Percentiles rank a stretch among this genome's conserved stretches.
phyloP scores from a whole-genome alignment of 2,888 invertebrate genomes.

The Eurytoma californica region DNA sequence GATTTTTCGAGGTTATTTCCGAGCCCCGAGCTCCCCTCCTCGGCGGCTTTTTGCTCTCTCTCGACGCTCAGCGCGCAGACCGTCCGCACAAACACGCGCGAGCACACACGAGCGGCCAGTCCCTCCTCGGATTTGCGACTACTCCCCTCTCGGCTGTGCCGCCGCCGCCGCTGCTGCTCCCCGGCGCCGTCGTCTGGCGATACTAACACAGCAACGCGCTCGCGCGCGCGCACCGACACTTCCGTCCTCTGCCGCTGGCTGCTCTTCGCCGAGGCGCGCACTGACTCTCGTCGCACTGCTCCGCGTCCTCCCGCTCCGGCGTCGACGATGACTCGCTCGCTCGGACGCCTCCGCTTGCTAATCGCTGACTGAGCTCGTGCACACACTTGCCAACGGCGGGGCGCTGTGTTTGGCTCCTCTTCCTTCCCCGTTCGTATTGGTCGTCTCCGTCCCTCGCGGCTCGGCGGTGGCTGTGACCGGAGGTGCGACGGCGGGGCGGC shows the following conservation, averaged over 20 bases:
- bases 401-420: not conserved
- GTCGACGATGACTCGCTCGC: not conserved
- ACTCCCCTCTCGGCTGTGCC: conserved; percentile 10
- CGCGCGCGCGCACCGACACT: conserved; percentile 42
- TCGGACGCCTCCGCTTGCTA: not conserved
- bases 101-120: conserved; percentile 23
- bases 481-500: not conserved
- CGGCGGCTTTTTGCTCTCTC: conserved; percentile 57
- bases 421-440: not conserved
- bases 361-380: not conserved
- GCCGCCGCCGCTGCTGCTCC: conserved; percentile 14
- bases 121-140: conserved; percentile 2
- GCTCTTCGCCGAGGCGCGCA: not conserved
- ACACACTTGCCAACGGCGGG: not conserved
- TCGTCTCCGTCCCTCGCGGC: not conserved
- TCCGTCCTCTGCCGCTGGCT: conserved; percentile 29
- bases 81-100: conserved; percentile 2
- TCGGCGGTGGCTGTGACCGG: not conserved
- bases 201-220: not conserved
- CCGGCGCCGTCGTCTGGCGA: conserved; percentile 33
- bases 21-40: conserved; percentile 48
- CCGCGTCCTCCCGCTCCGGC: not conserved
- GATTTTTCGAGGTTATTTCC: conserved; percentile 40
- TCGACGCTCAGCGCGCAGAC: conserved; percentile 1
- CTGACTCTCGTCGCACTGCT: not conserved